Evolutionary conservation across 2,888 invertebrate species (phyloP), one percentile per base, ranked within the genome.

Genomic region (Podabrus alpinus): DNA sequence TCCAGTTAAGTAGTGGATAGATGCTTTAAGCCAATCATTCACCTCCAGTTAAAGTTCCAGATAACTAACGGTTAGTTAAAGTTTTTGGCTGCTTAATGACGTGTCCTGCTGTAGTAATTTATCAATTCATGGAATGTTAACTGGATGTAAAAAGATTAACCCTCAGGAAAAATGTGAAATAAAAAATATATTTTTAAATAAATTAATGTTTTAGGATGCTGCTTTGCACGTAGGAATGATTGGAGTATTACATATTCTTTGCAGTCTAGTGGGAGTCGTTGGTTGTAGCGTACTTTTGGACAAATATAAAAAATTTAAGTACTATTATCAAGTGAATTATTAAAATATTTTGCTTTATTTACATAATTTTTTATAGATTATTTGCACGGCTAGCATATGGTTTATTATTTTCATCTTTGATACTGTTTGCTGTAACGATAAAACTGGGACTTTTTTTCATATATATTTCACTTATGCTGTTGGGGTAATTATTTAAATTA

Each of bases 241-340:
- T 82, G 98, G 98, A 0, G 88, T 98, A 64, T 91, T 94, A 69
- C 94, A 98, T 83, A 95, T 98, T 2, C 89, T 97, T n/a, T 92
- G 95, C 2, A 98, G 98, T 25, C 96, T 98, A 93, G 83, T 93
- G 3, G 98, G 98, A 2, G 95, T 97, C 0, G 93, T 98, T 7
- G 88, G 94, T 1, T 95, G 95, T 81, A 98, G 98, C n/a, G 88
- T 96, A 72, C 89, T 97, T 81, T 90, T 99, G 78, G 98, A 98
- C 88, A 96, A 94, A 89, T 97, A 97, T 1, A 96, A 96, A 85
- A 92, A 91, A 84, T 98, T 95, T 90, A 98, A 98, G 94, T 95
- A 87, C 24, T 24, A 9, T 9, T 24, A 29, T n/a, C 3, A 45
- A 45, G 5, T 3, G 2, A 45, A 45, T n/a, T n/a, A 45, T 5